These are phyloP conservation scores for Dicaeum eximium DNA, from an alignment of 2,113 vertebrate genomes.

Conservation along the genomic window DNA sequence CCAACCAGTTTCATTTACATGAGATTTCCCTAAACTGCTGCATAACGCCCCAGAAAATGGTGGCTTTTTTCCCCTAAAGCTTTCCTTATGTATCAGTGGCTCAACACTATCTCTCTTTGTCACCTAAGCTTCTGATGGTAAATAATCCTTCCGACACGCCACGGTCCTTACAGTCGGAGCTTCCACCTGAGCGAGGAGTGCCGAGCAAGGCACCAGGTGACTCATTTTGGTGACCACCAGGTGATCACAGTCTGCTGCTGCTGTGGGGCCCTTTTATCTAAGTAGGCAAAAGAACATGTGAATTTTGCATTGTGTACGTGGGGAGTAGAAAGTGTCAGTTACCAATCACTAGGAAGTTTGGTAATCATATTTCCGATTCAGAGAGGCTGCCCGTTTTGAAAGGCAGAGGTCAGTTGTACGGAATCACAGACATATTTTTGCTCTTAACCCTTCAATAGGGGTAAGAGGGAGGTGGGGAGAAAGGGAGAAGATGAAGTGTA, in stretches of 20 bases:
- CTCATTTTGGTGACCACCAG: background rate
- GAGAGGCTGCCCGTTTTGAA: background rate
- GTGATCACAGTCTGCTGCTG: background rate
- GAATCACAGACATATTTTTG: background rate
- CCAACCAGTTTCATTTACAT: background rate
- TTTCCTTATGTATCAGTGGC: background rate
- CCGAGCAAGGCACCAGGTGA: background rate
- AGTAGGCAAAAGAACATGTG: background rate
- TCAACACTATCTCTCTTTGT: background rate
- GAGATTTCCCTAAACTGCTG: background rate
- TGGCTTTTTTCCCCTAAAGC: background rate
- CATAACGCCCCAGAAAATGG: background rate
- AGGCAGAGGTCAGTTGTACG: background rate
- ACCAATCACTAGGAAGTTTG: background rate
- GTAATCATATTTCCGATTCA: background rate
- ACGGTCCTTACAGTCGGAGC: background rate
- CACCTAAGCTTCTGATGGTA: background rate
- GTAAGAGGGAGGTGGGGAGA: background rate
- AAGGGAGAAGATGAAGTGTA: background rate
- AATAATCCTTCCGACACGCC: accelerated
- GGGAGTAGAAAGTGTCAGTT: background rate
- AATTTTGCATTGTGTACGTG: accelerated
- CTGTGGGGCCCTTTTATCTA: background rate
- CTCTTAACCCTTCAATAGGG: background rate
- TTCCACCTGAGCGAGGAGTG: background rate